Evolutionary conservation across 2,797 vertebrate genomes (phyloP), one percentile per base, ranked within the genome.

Genomic region (Eulemur albifrons): DNA sequence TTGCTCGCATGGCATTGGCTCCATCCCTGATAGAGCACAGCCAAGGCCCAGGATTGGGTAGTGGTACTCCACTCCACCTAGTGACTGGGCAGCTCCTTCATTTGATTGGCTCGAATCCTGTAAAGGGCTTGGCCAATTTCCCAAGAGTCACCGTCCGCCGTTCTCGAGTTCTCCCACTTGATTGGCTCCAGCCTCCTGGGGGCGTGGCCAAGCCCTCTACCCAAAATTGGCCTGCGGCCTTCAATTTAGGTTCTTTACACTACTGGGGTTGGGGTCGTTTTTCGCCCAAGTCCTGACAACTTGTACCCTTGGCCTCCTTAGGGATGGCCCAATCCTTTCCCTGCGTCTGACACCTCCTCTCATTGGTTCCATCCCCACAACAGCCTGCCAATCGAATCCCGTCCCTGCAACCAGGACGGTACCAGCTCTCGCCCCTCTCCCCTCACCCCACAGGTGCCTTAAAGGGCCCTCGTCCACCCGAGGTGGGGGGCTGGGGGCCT

Each of bases 371-470:
- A 65, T 87, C 93, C 80, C 86, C 45, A 23, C 69, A n/a, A 73
- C 75, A 85, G 40, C 90, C 92, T 97, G 92, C 93, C 96, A 93
- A 88, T 88, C 50, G 40, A 95, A 96, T 21, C 76, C 57, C 52
- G 83, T 96, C 93, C 97, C 50, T 40, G 30, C 25, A n/a, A 59
- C 52, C 73, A 45, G 94, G 97, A 87, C 67, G 17, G 61, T 17
- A 92, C 96, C 96, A 95, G 95, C 92, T 95, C 95, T 88, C 70
- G n/a, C n/a, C 75, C 92, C 77, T 85, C 82, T 48, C n/a, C 30
- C 59, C 59, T 35, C 32, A 43, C 95, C 93, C 95, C 90, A 96
- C 92, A 97, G 97, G 97, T 98, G 98, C 98, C 98, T 98, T 98
- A 98, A 96, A 96, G 94, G 96, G 93, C 89, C 91, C 96, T 95